Base-by-base conservation (phyloP, 1,140 invertebrate genomes). In the Carposina sasakii region DNA sequence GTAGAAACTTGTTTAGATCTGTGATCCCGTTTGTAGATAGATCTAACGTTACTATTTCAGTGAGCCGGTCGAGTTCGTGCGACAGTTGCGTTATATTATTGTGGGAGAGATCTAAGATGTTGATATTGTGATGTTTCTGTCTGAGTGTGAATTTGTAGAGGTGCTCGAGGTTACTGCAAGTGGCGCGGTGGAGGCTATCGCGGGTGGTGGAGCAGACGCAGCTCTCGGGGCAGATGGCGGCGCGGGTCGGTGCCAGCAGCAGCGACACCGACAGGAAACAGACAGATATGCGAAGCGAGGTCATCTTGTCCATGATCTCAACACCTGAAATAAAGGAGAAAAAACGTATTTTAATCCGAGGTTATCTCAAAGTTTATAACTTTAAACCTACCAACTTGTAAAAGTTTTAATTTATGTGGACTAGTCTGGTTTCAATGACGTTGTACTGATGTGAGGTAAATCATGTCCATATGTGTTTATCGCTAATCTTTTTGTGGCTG, bases 61-160 rank as follows among this genome's bases (percentile, higher is more conserved):
- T 86, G 36, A 89, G 73, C 40, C 76, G 79, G 48, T 88, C 86
- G 43, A 90, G 64, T 53, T 87, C 78, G 46, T 87, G 81, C 0
- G 76, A 76, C 8, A 90, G 44, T 36, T 87, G 85, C 3, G 86
- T 81, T 24, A 90, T 85, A 13, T 86, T 85, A 63, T 87, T 82
- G 53, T 86, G 76, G 3, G 89, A 90, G 24, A 90, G 70, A 66
- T 90, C 88, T 39, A 90, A 68, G 40, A 85, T 83, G 45, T 86
- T 85, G 33, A 85, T 81, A 46, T 85, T 85, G 67, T 85, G 81
- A 69, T 85, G 82, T 60, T 84, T 85, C 53, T 85, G 76, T 12
- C 68, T 68, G 24, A 83, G 63, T 19, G 76, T 81, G 51, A 72
- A 86, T 60, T 86, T 86, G 52, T 83, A 74, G 8, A 86, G 67